Percentiles rank a stretch among this genome's conserved stretches.
Evolutionary conservation across 2,797 vertebrate species (phyloP).

Genomic region (Rhynchotus rufescens): DNA sequence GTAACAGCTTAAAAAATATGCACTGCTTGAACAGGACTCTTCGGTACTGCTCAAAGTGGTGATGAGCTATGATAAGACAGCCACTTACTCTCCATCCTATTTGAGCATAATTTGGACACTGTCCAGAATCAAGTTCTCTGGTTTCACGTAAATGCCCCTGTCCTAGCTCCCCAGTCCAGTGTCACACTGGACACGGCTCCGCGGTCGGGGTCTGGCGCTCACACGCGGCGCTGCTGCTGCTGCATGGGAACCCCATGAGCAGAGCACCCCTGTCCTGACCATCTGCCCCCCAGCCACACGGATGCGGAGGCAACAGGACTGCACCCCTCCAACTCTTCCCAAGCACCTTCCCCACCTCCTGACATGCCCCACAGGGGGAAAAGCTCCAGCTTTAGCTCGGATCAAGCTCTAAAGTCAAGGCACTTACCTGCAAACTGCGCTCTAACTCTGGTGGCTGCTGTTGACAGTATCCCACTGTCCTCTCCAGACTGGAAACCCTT

Average conservation of each 20-base stretch:
- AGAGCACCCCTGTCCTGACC: neutral
- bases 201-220: neutral
- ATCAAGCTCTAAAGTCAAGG: neutral
- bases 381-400: neutral
- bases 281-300: neutral
- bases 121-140: neutral
- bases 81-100: neutral
- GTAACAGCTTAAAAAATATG: neutral
- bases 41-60: neutral
- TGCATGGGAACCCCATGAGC: neutral
- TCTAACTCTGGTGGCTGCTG: conserved; percentile 91
- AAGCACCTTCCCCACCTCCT: neutral
- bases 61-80: neutral
- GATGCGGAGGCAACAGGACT: neutral
- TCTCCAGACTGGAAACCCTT: conserved; percentile 95
- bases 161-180: neutral
- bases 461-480: conserved; percentile 90
- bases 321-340: neutral
- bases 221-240: neutral
- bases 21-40: neutral
- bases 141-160: neutral
- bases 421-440: conserved; percentile 88
- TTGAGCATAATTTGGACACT: neutral
- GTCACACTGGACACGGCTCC: no score
- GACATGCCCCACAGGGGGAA: neutral